Percentiles rank a stretch among this genome's conserved stretches.
Conservation (phyloP, 2,888 invertebrate genomes). For the Atethmia centrago region DNA sequence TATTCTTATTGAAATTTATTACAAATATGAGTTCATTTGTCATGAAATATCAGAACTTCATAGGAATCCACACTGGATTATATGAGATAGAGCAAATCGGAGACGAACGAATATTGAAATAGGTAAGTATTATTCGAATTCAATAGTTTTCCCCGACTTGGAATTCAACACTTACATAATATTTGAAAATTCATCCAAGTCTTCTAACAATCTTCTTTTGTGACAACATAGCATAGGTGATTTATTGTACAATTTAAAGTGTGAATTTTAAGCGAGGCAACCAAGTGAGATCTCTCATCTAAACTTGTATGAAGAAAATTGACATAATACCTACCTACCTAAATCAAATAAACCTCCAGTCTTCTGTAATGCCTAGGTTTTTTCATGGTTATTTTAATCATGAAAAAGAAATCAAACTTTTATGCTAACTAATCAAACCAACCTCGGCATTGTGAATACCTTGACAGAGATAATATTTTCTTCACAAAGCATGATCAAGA, state of each 20-base stretch:
- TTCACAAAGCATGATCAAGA: background rate
- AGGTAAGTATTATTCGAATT: conserved; percentile 64
- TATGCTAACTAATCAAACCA: background rate
- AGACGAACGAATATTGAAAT: conserved; percentile 63
- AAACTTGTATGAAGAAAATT: background rate
- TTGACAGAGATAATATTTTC: background rate
- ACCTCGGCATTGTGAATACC: too few relatives aligned
- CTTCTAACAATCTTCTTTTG: conserved; percentile 49
- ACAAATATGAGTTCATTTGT: conserved; percentile 48
- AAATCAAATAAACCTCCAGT: background rate
- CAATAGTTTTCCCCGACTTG: conserved; percentile 66
- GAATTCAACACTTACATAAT: conserved; percentile 65
- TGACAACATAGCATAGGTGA: conserved; percentile 10
- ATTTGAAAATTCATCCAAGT: conserved; percentile 64
- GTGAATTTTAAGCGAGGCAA: background rate
- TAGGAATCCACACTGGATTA: conserved; percentile 59
- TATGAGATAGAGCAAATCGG: conserved; percentile 55
- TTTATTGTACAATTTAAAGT: background rate
- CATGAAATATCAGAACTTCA: conserved; percentile 48
- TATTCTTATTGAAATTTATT: conserved; percentile 27
- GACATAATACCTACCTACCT: background rate
- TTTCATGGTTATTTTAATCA: background rate
- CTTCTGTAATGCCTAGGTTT: background rate
- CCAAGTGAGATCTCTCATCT: background rate
- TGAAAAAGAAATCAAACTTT: background rate